Evolutionary conservation across 2,797 vertebrate genomes (phyloP).

Genomic region (Gadopsis bispinosus): DNA sequence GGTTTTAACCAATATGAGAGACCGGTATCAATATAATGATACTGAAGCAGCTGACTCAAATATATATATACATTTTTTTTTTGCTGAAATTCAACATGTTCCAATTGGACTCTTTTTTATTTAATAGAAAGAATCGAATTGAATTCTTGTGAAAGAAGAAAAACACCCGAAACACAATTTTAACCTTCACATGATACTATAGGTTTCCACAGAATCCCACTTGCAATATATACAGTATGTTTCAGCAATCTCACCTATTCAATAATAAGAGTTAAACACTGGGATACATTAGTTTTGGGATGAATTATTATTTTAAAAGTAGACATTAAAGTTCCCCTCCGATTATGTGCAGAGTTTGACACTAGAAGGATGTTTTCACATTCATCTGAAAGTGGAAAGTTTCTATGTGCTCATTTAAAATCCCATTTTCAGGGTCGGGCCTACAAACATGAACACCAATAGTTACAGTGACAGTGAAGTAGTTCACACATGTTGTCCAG

Average conservation of each 20-base stretch:
- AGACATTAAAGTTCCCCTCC: neutral
- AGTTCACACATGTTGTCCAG: no score
- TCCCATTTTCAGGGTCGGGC: no score
- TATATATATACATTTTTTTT: neutral
- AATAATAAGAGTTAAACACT: neutral
- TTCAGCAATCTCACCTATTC: neutral
- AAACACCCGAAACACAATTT: neutral
- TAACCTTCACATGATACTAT: neutral
- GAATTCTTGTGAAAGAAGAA: neutral
- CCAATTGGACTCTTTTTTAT: neutral
- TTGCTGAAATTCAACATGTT: neutral
- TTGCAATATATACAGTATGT: neutral
- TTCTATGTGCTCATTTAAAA: no score
- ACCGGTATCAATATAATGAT: conserved; percentile 1
- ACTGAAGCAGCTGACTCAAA: neutral
- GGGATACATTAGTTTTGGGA: neutral
- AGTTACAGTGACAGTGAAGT: no score
- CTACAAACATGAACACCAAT: no score
- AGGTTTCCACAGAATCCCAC: neutral
- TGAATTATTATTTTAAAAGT: neutral
- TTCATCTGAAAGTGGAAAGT: no score
- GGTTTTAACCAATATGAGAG: conserved; percentile 10
- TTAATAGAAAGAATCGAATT: neutral
- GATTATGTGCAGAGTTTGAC: no score
- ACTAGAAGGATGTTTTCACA: no score